phyloP scores from a whole-genome alignment of 2,888 invertebrate genomes.

The Stramonita haemastoma region DNA sequence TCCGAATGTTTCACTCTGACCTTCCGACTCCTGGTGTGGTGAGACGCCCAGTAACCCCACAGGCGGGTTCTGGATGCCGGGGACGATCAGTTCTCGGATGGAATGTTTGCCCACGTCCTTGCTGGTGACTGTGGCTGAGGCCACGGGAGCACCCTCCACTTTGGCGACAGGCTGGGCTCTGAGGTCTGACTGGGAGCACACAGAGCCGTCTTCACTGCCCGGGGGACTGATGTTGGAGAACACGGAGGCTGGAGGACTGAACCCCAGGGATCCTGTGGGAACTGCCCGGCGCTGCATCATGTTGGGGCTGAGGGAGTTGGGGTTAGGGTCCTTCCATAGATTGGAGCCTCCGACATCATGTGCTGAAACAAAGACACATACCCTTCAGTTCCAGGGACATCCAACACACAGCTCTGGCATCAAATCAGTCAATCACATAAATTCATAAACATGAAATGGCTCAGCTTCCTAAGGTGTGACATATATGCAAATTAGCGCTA shows the following conservation, averaged over 20 bases:
- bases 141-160: not conserved
- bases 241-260: slow-evolving; percentile 46
- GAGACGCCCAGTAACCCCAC: slow-evolving; percentile 40
- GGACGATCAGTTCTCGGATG: slow-evolving; percentile 34
- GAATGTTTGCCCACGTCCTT: slow-evolving; percentile 7
- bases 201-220: not conserved
- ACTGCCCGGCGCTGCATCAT: slow-evolving; percentile 40
- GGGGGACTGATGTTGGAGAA: slow-evolving; percentile 39
- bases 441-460: too few relatives aligned
- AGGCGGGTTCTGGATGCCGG: slow-evolving; percentile 12
- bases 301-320: slow-evolving; percentile 36
- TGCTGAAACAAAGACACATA: slow-evolving; percentile 41
- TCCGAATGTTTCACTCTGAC: slow-evolving; percentile 48
- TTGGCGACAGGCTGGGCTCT: not conserved
- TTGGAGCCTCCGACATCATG: slow-evolving; percentile 45
- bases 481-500: too few relatives aligned
- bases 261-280: slow-evolving; percentile 42
- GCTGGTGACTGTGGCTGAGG: slow-evolving; percentile 30
- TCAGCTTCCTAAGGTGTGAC: too few relatives aligned
- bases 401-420: not conserved
- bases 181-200: not conserved
- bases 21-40: slow-evolving; percentile 44
- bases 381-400: not conserved
- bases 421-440: too few relatives aligned
- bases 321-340: slow-evolving; percentile 44